A percentile compares a stretch with the other conserved stretches of the same genome.
These are phyloP conservation scores for Pygocentrus nattereri DNA, from an alignment of 2,797 vertebrate genomes.

Conservation along the genomic window DNA sequence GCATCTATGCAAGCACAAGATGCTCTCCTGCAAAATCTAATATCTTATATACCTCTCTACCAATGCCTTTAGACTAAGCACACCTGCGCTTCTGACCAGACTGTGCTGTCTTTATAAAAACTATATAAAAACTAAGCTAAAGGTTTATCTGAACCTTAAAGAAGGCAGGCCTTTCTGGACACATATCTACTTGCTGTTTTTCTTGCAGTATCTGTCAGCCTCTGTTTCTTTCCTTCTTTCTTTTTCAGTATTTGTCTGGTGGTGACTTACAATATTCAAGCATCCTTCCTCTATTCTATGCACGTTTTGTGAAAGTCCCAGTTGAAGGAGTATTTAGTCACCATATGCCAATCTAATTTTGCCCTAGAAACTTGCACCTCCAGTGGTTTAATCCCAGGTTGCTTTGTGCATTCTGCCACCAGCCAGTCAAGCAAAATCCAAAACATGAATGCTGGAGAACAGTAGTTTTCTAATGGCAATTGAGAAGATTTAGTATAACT, in stretches of 20 bases:
- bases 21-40: background rate
- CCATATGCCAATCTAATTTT: background rate
- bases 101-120: background rate
- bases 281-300: background rate
- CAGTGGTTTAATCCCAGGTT: background rate
- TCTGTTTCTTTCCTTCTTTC: background rate
- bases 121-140: background rate
- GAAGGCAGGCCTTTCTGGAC: background rate
- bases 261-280: background rate
- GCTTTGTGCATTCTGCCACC: background rate
- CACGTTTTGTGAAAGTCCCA: background rate
- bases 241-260: slow-evolving; percentile 9
- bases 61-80: slow-evolving; percentile 55
- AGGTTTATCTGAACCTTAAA: background rate
- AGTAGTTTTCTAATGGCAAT: background rate
- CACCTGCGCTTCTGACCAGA: slow-evolving; percentile 1
- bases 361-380: background rate
- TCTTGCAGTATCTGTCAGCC: background rate
- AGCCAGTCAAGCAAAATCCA: background rate
- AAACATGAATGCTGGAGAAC: background rate
- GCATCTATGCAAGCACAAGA: slow-evolving; percentile 11
- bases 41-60: slow-evolving; percentile 44
- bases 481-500: background rate
- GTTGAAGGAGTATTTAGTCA: background rate
- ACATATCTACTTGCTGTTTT: background rate